These are phyloP conservation scores for Mechanitis mazaeus DNA, from an alignment of 2,888 invertebrate genomes.

Conservation along the genomic window DNA sequence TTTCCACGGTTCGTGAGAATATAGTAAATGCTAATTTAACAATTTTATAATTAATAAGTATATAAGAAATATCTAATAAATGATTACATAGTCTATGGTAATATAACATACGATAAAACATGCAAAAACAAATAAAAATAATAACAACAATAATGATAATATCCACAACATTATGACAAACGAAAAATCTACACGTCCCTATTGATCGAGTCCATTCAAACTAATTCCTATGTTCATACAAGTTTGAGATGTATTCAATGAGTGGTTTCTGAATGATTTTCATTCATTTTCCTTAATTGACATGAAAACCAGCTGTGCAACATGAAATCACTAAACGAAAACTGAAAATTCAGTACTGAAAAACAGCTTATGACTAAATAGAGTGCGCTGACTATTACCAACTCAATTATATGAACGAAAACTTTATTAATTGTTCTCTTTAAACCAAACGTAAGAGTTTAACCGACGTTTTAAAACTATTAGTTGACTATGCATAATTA, in stretches of 20 bases:
- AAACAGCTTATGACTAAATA: not conserved
- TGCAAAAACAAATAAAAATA: too few relatives aligned
- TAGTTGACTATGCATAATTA: too few relatives aligned
- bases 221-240: not conserved
- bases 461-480: not conserved
- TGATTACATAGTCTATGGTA: too few relatives aligned
- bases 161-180: too few relatives aligned
- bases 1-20: too few relatives aligned
- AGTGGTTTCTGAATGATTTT: slow-evolving; percentile 8
- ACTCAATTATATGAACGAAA: not conserved
- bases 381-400: not conserved
- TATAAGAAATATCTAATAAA: too few relatives aligned
- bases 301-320: slow-evolving; percentile 16
- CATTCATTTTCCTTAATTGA: slow-evolving; percentile 22
- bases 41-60: too few relatives aligned
- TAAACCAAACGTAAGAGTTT: not conserved
- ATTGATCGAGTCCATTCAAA: too few relatives aligned
- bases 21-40: too few relatives aligned
- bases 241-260: not conserved
- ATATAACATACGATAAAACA: too few relatives aligned
- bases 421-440: not conserved
- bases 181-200: too few relatives aligned
- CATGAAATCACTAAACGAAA: slow-evolving; percentile 15
- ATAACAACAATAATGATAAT: too few relatives aligned
- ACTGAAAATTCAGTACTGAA: slow-evolving; percentile 3